Conservation (phyloP, 2,797 vertebrate species). For the Pangasius larnaudii region DNA sequence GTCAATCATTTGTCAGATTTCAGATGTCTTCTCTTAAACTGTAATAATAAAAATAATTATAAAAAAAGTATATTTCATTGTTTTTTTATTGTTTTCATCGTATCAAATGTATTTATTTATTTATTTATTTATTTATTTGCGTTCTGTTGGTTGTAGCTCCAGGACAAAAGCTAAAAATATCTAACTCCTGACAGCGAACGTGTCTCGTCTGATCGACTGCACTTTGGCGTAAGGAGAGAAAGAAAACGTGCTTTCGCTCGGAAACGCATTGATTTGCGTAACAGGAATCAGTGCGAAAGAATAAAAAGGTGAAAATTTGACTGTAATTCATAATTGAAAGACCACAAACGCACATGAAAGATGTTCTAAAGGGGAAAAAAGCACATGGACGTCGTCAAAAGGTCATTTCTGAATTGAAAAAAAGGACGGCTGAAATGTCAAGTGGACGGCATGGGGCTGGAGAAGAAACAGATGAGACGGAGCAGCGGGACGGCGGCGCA, state of each 20-base stretch:
- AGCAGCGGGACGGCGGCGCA: background rate
- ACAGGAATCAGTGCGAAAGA: background rate
- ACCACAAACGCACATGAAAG: background rate
- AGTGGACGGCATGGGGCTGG: constrained; percentile 12
- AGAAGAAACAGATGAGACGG: background rate
- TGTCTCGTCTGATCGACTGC: background rate
- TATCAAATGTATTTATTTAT: background rate
- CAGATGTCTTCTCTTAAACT: background rate
- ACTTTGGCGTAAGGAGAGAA: background rate
- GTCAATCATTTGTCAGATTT: background rate
- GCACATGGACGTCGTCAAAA: background rate
- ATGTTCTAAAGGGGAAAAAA: background rate
- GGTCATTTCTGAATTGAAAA: constrained; percentile 4
- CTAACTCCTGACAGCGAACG: background rate
- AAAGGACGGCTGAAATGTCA: constrained; percentile 18
- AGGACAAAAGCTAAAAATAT: no score
- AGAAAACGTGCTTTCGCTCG: background rate
- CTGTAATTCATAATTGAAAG: constrained; percentile 16
- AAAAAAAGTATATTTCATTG: background rate
- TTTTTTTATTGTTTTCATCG: background rate
- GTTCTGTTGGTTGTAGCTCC: background rate
- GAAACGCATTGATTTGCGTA: background rate
- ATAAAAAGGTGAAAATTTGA: background rate
- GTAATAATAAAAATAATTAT: background rate
- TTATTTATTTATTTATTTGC: background rate